Conservation (phyloP, 2,888 invertebrate species). For the Sceliomorpha sp. region DNA sequence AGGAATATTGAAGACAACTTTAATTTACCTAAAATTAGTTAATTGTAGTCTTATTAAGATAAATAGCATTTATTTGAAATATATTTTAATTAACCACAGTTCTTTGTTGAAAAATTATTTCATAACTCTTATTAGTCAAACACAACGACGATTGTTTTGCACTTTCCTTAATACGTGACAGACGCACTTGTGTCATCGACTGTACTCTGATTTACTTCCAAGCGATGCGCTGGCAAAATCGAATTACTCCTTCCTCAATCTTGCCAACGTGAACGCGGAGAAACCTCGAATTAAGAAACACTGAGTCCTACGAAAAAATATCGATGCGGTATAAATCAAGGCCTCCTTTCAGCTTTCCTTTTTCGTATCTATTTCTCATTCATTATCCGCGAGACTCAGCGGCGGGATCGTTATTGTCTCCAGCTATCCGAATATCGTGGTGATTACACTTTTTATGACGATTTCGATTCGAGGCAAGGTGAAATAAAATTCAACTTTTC, state of each 20-base stretch:
- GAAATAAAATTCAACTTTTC: conserved; percentile 8
- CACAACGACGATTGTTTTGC: not conserved
- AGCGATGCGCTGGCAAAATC: conserved; percentile 75
- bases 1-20: too few species aligned
- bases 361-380: conserved; percentile 58
- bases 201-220: conserved; percentile 76
- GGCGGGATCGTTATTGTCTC: conserved; percentile 51
- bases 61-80: too few species aligned
- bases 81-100: not conserved
- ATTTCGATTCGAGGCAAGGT: conserved; percentile 11
- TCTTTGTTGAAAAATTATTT: not conserved
- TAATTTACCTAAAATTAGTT: too few species aligned
- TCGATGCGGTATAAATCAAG: conserved; percentile 77
- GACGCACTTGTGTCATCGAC: conserved; percentile 65
- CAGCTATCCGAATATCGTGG: conserved; percentile 45
- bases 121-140: conserved; percentile 10
- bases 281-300: conserved; percentile 78
- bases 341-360: conserved; percentile 54
- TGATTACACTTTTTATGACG: conserved; percentile 52
- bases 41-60: not conserved
- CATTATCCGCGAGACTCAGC: conserved; percentile 55
- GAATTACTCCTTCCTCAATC: conserved; percentile 69
- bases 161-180: conserved; percentile 42
- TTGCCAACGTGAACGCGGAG: conserved; percentile 57
- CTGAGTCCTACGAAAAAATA: conserved; percentile 78